Conservation (phyloP, 2,888 invertebrate species). For the Toxonevra muliebris region DNA sequence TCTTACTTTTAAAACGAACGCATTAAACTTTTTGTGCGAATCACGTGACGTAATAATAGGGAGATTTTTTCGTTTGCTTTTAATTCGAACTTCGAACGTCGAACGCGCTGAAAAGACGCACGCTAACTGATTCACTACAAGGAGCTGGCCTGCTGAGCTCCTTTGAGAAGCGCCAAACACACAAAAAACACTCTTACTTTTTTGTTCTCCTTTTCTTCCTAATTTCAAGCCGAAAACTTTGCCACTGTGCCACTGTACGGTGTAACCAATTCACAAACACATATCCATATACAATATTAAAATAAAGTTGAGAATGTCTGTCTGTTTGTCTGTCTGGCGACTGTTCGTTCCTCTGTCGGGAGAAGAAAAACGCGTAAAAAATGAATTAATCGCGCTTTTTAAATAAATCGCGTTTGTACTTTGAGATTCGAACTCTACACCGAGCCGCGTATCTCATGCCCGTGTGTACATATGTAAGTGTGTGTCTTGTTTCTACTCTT, state of each 20-base stretch:
- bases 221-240: not conserved
- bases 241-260: not conserved
- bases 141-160: not conserved
- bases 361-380: constrained; percentile 53
- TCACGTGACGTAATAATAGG: not conserved
- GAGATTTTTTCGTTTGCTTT: not conserved
- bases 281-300: not conserved
- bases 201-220: no score
- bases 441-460: no score
- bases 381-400: constrained; percentile 57
- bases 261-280: not conserved
- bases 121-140: constrained; percentile 50
- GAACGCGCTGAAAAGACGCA: constrained; percentile 58
- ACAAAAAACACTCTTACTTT: no score
- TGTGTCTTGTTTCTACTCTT: constrained; percentile 6
- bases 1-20: constrained; percentile 5
- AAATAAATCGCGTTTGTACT: constrained; percentile 46
- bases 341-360: not conserved
- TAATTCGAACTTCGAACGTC: constrained; percentile 37
- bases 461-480: constrained; percentile 17
- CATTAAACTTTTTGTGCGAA: not conserved
- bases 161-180: no score
- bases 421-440: no score
- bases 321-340: not conserved
- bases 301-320: not conserved